These are phyloP conservation scores for Chydorus sphaericus DNA, from an alignment of 2,888 invertebrate genomes.

Conservation along the genomic window DNA sequence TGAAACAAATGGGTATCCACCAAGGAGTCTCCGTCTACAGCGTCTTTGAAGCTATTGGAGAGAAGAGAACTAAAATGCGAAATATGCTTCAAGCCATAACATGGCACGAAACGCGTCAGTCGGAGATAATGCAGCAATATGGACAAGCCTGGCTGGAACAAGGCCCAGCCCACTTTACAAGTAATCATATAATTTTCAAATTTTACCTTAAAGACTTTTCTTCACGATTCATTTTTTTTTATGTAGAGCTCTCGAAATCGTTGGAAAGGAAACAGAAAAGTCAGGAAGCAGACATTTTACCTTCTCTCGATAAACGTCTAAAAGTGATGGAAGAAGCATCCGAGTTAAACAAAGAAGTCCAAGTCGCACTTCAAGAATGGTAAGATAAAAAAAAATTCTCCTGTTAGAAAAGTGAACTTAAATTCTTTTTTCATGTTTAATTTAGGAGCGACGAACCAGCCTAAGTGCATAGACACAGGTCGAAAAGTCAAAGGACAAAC, in stretches of 20 bases:
- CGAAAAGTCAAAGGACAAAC: neutral
- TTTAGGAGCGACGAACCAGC: constrained; percentile 1
- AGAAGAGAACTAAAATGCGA: neutral
- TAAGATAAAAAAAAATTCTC: neutral
- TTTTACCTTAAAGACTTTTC: neutral
- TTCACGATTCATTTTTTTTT: neutral
- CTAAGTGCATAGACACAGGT: neutral
- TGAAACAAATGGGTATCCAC: neutral
- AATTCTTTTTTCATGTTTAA: neutral
- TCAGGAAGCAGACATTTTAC: neutral
- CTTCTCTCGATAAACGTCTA: neutral
- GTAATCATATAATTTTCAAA: neutral
- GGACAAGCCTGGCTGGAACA: neutral
- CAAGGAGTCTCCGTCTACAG: neutral
- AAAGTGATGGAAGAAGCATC: neutral
- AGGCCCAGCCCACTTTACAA: neutral
- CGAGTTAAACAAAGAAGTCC: neutral
- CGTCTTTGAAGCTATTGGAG: neutral
- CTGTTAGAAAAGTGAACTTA: neutral
- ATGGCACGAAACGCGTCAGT: neutral
- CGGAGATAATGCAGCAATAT: neutral
- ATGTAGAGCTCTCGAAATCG: neutral
- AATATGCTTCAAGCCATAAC: neutral
- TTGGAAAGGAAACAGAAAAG: neutral
- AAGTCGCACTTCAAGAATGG: neutral